Base-by-base conservation (phyloP, 2,888 invertebrate species). In the Lymantria dispar region DNA sequence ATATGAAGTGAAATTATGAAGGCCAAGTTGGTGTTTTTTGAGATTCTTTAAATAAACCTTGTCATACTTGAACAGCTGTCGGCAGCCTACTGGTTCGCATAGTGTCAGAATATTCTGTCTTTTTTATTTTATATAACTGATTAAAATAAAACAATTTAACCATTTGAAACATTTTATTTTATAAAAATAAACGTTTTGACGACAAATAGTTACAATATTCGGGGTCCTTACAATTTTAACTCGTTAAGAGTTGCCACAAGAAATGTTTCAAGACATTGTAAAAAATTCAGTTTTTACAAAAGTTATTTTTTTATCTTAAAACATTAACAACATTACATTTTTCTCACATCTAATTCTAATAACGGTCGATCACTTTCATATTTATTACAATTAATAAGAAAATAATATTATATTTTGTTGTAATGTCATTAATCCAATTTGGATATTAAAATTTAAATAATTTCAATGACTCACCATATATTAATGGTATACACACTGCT, bases 231-330 rank as follows among this genome's bases (percentile, higher is more conserved):
- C 83, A 84, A 88, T 83, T 84, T 80, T 74, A 75, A 81, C 88
- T 81, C 85, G 72, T 78, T 74, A 73, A 73, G 85, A 85, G 82
- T 80, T 74, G 75, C 76, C 84, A 73, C 77, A 81, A 80, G 85
- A 84, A 94, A 94, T 94, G 94, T 94, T 94, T 93, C 94, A 93
- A 94, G 94, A 94, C 94, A 93, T 93, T 93, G 93, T 93, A 91
- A 92, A 92, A 92, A 92, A 89, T 85, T 88, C 83, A 92, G 93
- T 91, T 92, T 92, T 93, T 94, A 94, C 93, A 94, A 94, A 94
- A 94, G 91, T 93, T 93, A 93, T 92, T 92, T 40, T 86, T 83
- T 78, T 84, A 89, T 84, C 93, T 93, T 94, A 94, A 92, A 92
- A 92, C 90, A 88, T 92, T 93, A 93, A 91, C 91, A 91, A 91